phyloP scores from a whole-genome alignment of 2,888 invertebrate genomes.

The Troides oblongomaculatus region DNA sequence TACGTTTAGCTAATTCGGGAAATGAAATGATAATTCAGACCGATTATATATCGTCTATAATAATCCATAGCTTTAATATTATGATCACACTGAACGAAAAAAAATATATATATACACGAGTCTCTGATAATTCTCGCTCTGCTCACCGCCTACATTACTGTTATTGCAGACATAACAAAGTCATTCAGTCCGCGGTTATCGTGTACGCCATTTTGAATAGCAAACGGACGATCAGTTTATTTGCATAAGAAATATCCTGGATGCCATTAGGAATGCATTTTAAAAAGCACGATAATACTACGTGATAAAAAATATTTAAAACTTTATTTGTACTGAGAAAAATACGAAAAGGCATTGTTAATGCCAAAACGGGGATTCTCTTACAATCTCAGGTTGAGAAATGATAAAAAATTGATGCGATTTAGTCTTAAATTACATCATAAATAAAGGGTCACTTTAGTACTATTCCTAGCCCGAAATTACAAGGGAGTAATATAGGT shows the following conservation, averaged over 20 bases:
- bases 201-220: slow-evolving; percentile 31
- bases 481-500: too few species aligned
- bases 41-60: too few species aligned
- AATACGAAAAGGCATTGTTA: too few species aligned
- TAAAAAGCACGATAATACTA: slow-evolving; percentile 19
- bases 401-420: neutral
- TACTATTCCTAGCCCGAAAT: too few species aligned
- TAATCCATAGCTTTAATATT: too few species aligned
- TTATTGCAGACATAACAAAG: slow-evolving; percentile 27
- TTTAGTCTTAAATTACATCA: neutral
- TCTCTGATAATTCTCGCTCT: slow-evolving; percentile 14
- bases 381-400: too few species aligned
- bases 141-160: slow-evolving; percentile 15
- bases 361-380: too few species aligned
- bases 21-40: too few species aligned
- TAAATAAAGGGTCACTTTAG: too few species aligned
- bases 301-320: too few species aligned
- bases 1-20: too few species aligned
- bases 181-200: slow-evolving; percentile 19
- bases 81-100: neutral
- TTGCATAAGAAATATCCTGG: slow-evolving; percentile 28
- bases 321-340: neutral
- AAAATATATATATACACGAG: neutral
- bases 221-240: slow-evolving; percentile 24
- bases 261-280: slow-evolving; percentile 17